Evolutionary conservation across 1,140 invertebrate genomes (phyloP), one percentile per base, ranked within the genome.

Genomic region (Procambarus virginalis): DNA sequence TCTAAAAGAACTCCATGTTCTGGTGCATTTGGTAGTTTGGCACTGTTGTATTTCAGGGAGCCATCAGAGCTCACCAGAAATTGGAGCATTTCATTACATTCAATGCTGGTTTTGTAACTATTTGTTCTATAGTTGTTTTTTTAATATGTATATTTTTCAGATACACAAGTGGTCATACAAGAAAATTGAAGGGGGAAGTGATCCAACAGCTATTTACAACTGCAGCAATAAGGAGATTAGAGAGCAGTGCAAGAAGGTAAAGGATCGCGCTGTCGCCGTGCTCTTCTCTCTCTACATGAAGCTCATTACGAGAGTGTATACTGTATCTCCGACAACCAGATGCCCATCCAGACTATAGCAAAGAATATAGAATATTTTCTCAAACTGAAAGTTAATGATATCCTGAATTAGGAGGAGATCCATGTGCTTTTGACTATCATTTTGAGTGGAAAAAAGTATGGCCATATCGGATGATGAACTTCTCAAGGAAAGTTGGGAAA

Each of bases 261-360:
- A 20, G 6, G 64, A 84, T 55, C 46, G 68, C 9, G 49, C 10
- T 12, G 9, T 84, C 83, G 68, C 12, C 68, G 51, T 51, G 83
- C 83, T 51, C 73, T 84, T 70, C 22, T 84, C 20, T 14, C 46
- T 10, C 64, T 84, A 12, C 60, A 75, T 17, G 49, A 75, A 10
- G 22, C 34, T n/a, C 83, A 84, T 75, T 9, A 51, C 45, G 22
- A 49, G 83, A 84, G 55, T 84, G 83, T 20, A 34, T 48, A 12
- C 22, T 84, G 83, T 84, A 84, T 17, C 49, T 84, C 12, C 4
- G 14, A 14, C 49, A 84, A 12, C 83, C 83, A 75, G 83, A 84
- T 70, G 83, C 83, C 48, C 83, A 84, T 22, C 83, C 83, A 12
- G 83, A 84, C 51, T 84, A 84, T 55, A 51, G 14, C 46, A 84